Conservation (phyloP, 2,113 vertebrate species). For the Lepisosteus osseus region DNA sequence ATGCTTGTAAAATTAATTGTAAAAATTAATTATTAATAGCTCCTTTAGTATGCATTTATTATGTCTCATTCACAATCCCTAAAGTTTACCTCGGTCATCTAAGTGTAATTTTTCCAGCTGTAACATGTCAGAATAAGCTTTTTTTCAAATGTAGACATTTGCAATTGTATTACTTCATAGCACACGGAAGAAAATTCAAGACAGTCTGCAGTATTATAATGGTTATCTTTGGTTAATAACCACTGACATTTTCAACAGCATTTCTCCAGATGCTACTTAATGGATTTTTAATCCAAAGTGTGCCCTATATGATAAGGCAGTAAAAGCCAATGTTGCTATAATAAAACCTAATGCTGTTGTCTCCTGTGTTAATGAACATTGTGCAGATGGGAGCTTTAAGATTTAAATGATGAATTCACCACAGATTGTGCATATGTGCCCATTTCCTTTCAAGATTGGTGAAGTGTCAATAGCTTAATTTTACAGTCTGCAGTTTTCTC, state of each 20-base stretch:
- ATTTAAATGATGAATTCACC: conserved; percentile 61
- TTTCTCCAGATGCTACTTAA: conserved; percentile 19
- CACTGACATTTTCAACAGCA: not conserved
- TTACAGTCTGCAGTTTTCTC: conserved; percentile 67
- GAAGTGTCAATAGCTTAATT: conserved; percentile 71
- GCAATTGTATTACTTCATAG: too few species aligned
- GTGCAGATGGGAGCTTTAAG: conserved; percentile 60
- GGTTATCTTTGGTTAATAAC: too few species aligned
- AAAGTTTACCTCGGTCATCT: too few species aligned
- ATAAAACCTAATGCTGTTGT: conserved; percentile 44
- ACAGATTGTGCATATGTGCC: conserved; percentile 55
- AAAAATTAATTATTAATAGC: too few species aligned
- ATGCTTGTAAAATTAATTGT: too few species aligned
- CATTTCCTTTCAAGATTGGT: conserved; percentile 62
- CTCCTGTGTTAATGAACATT: conserved; percentile 54
- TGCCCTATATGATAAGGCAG: conserved; percentile 30
- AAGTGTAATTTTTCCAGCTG: too few species aligned
- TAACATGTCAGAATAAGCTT: too few species aligned
- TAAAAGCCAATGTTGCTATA: conserved; percentile 39
- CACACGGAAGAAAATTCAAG: too few species aligned
- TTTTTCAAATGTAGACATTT: too few species aligned
- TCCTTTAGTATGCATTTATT: too few species aligned
- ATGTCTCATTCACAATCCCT: too few species aligned
- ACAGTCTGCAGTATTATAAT: too few species aligned
- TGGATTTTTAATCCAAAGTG: conserved; percentile 18